Base-by-base conservation (phyloP, 2,113 vertebrate species). In the Petroica traversi region DNA sequence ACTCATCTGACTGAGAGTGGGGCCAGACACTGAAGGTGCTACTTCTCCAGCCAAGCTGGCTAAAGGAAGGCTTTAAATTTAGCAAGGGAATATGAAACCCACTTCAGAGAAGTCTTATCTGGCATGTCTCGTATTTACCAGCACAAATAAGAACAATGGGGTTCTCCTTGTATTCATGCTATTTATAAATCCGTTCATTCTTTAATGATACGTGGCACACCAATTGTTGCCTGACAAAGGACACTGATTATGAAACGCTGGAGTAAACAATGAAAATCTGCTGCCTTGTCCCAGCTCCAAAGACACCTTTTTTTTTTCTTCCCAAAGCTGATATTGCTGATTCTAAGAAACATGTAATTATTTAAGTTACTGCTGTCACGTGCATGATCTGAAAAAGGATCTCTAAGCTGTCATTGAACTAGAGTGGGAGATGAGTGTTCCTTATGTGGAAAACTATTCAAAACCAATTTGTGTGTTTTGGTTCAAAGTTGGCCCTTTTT, bases 181-280 rank as follows among this genome's bases (percentile, higher is more conserved):
- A 92, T 95, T 96, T 96, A 95, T 95, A 95, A 85, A 46, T 59
- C 0, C 0, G 24, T 68, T 95, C 88, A 76, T 85, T 95, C 62
- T 95, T 95, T 76, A 89, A 41, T 59, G 89, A 88, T 95, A 41
- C 38, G 15, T 48, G 61, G 64, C 66, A 68, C 51, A 55, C 68
- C 91, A 89, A 91, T 84, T 96, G 94, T 84, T 62, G 79, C 85
- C 74, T 85, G 74, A 94, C 87, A 88, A 91, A 91, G 83, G 85
- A 89, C 95, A 87, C 88, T 61, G n/a, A 82, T 93, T 92, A 46
- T 43, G 75, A 88, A 94, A 93, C 1, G 2, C 36, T 95, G 79
- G 95, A 96, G 66, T 85, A 92, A 96, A 96, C 91, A 96, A 89
- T 85, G 63, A 91, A 85, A 92, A 66, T 88, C 68, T 92, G 77